Conservation (phyloP, 2,113 vertebrate genomes). For the Vulpes vulpes region DNA sequence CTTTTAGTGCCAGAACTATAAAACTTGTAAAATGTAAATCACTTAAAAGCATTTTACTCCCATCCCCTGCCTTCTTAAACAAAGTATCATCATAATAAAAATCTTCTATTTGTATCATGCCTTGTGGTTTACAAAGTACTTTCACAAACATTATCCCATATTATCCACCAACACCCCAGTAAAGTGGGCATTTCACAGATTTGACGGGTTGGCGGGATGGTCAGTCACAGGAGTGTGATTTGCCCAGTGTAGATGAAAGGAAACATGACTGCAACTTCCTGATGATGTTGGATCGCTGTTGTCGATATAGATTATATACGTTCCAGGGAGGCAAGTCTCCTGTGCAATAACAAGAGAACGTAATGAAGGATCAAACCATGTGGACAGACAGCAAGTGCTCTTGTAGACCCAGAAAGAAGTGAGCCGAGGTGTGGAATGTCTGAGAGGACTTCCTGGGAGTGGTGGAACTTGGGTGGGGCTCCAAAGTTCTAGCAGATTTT, state of each 20-base stretch:
- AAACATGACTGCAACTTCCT: not conserved
- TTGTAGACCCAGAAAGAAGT: not conserved
- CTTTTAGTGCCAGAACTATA: constrained; percentile 64
- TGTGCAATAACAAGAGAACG: not conserved
- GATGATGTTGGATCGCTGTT: not conserved
- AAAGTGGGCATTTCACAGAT: constrained; percentile 32
- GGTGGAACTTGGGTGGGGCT: not conserved
- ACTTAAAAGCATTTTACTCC: constrained; percentile 70
- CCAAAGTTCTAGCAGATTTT: not conserved
- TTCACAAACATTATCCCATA: constrained; percentile 61
- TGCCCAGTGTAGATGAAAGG: not conserved
- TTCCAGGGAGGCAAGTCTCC: not conserved
- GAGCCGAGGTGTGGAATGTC: not conserved
- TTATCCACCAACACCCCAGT: constrained; percentile 42
- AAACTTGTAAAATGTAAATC: constrained; percentile 70
- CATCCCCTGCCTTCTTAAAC: constrained; percentile 64
- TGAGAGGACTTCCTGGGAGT: not conserved
- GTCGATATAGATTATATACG: not conserved
- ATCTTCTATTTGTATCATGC: constrained; percentile 58
- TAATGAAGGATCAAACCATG: not conserved
- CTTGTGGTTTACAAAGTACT: constrained; percentile 68
- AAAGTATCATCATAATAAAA: constrained; percentile 69
- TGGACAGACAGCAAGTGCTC: not conserved
- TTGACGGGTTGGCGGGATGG: not conserved
- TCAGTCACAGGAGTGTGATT: not conserved